Evolutionary conservation across 92 coral and sea anemone species (phyloP).

Genomic region (Palythoa caribaeorum): DNA sequence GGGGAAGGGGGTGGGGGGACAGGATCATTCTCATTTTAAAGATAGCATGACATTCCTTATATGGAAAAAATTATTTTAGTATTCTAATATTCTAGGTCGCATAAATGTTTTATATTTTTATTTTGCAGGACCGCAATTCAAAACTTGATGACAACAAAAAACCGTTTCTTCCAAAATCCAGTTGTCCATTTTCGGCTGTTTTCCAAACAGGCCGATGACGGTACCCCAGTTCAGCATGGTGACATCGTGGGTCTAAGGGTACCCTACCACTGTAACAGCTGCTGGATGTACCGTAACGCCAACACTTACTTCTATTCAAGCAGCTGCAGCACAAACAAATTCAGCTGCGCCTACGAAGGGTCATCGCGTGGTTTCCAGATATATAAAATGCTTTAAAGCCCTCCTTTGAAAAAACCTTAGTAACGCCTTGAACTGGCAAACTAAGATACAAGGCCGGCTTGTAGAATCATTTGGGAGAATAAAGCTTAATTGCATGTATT

Average conservation of each 20-base stretch:
- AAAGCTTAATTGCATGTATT: too few relatives aligned
- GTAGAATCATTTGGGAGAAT: neutral
- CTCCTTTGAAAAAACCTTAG: neutral
- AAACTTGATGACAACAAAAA: slow-evolving; percentile 16
- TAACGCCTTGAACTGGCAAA: neutral
- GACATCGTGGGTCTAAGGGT: slow-evolving; percentile 10
- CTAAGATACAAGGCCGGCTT: neutral
- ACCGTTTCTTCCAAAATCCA: slow-evolving; percentile 3
- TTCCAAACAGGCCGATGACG: slow-evolving; percentile 6
- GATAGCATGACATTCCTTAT: too few relatives aligned
- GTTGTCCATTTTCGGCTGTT: slow-evolving; percentile 11
- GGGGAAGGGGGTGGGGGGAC: too few relatives aligned
- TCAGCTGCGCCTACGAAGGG: neutral
- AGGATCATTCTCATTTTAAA: too few relatives aligned
- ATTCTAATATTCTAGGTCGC: too few relatives aligned
- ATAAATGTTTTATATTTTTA: too few relatives aligned
- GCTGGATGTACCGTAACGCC: neutral
- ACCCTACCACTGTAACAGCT: neutral
- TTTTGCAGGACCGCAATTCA: neutral
- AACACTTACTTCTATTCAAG: neutral
- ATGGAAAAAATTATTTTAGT: too few relatives aligned
- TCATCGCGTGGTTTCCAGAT: slow-evolving; percentile 3
- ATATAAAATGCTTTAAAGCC: neutral
- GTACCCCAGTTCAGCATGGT: slow-evolving; percentile 29
- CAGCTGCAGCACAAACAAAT: slow-evolving; percentile 4